Base-by-base conservation (phyloP, 2,888 invertebrate species). In the Himalopsyche tibetana region DNA sequence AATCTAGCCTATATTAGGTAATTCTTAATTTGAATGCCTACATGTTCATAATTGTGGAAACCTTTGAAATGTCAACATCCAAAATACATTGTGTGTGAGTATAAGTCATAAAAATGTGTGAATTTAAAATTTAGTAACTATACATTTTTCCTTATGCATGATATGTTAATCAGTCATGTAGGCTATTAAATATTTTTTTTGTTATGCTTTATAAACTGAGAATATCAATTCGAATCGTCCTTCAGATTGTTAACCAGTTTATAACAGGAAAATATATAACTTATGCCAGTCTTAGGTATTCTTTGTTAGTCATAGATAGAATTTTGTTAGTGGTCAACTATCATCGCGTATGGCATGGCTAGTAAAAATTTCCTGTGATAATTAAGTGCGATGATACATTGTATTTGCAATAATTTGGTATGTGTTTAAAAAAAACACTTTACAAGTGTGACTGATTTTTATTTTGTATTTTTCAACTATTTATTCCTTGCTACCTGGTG, bases 61-160 rank as follows among this genome's bases (percentile, higher is more conserved):
- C 84, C 84, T 84, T 84, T 84, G 19, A 84, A 84, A 80, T 84
- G 84, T 74, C 8, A 8, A 74, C 74, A 74, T 38, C 38, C 74
- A 36, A 74, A 36, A 74, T n/a, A n/a, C 15, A 63, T 63, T n/a
- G 4, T n/a, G 11, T 63, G 8, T 63, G n/a, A 63, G 9, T 19
- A 63, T 63, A 63, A 4, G n/a, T 63, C 17, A 3, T 6, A 56
- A 63, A 63, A 19, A 8, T 63, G 5, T 6, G 19, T 63, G 63
- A 63, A 51, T n/a, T 63, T 28, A 63, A n/a, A 63, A 63, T 63
- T 19, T 56, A 56, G 6, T 19, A 3, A 11, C 9, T 19, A 63
- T 9, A 63, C n/a, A 63, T 63, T 63, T 63, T 63, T 63, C 8
- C 19, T 63, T 63, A 63, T 63, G 28, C 19, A 56, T 55, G 4